phyloP scores from a whole-genome alignment of 2,888 invertebrate genomes.

The Drosophila demipolita region DNA sequence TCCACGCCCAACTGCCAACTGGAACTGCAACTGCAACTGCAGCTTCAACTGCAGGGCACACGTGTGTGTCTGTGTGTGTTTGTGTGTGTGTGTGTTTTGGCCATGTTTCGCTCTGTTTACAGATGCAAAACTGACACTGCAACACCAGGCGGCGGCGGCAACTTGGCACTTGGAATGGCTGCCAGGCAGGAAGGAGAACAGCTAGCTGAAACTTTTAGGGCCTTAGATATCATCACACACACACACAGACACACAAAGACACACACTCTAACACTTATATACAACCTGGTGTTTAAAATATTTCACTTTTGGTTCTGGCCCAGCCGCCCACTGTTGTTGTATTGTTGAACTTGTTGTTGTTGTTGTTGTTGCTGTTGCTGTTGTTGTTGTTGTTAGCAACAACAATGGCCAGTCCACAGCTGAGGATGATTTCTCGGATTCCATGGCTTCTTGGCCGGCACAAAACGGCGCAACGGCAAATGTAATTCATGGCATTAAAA shows the following conservation, averaged over 20 bases:
- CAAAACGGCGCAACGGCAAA: slow-evolving; percentile 42
- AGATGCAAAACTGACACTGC: slow-evolving; percentile 73
- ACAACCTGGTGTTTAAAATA: slow-evolving; percentile 75
- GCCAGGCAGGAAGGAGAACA: slow-evolving; percentile 19
- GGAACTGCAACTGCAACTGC: slow-evolving; percentile 15
- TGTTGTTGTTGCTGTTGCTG: slow-evolving; percentile 16
- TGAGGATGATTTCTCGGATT: slow-evolving; percentile 43
- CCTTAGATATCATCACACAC: slow-evolving; percentile 52
- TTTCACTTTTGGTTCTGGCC: slow-evolving; percentile 77
- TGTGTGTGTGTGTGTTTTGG: slow-evolving; percentile 18
- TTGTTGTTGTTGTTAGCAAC: slow-evolving; percentile 22
- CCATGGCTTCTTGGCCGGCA: slow-evolving; percentile 22
- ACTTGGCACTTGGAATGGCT: slow-evolving; percentile 47
- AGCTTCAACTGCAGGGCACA: not conserved
- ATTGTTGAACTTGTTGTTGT: slow-evolving; percentile 10
- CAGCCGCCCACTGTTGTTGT: slow-evolving; percentile 48
- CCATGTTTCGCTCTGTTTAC: slow-evolving; percentile 69
- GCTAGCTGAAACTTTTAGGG: slow-evolving; percentile 26
- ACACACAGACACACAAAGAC: slow-evolving; percentile 19
- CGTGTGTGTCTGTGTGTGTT: not conserved
- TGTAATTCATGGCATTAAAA: slow-evolving; percentile 76
- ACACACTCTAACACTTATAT: slow-evolving; percentile 11
- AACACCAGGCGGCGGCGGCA: slow-evolving; percentile 42
- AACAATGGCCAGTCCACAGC: slow-evolving; percentile 56
- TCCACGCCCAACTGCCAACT: slow-evolving; percentile 43